Base-by-base conservation (phyloP, 2,113 vertebrate genomes). In the Galemys pyrenaicus region DNA sequence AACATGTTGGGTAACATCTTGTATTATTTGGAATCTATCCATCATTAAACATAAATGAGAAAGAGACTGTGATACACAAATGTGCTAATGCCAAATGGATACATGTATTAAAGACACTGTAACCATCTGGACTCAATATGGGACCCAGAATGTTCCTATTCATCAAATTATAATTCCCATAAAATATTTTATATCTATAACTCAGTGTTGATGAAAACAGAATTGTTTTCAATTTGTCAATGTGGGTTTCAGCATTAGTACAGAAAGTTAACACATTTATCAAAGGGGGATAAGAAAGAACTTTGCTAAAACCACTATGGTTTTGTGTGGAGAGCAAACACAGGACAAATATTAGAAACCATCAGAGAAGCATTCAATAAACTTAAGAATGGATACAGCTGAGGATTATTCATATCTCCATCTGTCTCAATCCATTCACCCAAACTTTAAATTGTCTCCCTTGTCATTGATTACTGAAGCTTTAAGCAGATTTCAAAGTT, bases 51-150 rank as follows among this genome's bases (percentile, higher is more conserved):
- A 96, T 77, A 98, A 98, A 98, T 97, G 98, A 97, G 95, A 97
- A 67, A 94, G 95, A 96, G 96, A 94, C 90, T 96, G 95, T 92
- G 95, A 97, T 95, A 95, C 77, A 95, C 95, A 98, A 98, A 98
- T 97, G 90, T 97, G 81, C 77, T 97, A 97, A 97, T 97, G 97
- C 94, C 98, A 98, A 98, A 98, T 95, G 97, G 94, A 96, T 95
- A 91, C 95, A 96, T 97, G 97, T 97, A 98, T 98, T 98, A 96
- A 97, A 96, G 93, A 96, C 96, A 95, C 65, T 97, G 81, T 95
- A 97, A 97, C 98, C 98, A 98, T 98, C 98, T 98, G 98, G 97
- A 97, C 97, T 95, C 97, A 98, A 96, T 98, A 97, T 97, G 98
- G 97, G 94, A 95, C 39, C 15, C 84, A 97, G 96, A 98, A 97